Evolutionary conservation across 2,888 invertebrate species (phyloP), one percentile per base, ranked within the genome.

Genomic region (Rugalucina vietnamica): DNA sequence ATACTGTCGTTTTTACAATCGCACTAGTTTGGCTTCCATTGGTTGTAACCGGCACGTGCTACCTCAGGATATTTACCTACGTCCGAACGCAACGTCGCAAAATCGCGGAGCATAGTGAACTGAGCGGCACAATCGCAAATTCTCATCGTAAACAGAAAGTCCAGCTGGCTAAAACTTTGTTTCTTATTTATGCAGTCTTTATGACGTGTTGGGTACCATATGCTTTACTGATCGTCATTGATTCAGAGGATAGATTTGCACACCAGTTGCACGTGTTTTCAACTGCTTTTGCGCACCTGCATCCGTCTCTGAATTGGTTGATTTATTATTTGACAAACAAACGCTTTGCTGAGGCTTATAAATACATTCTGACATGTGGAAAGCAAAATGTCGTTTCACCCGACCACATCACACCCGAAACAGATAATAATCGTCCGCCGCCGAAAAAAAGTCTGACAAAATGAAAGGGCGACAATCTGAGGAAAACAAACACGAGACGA

Each of bases 171-270:
- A 87, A 87, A 27, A 90, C 91, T 3, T 76, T 93, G 76, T 91
- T 92, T 71, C 82, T 91, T 24, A 91, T 93, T 65, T 93, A 92
- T 73, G 84, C 90, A 0, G 90, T 90, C 10, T 93, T 92, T 76
- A 50, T 88, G 1, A 72, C 83, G 27, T 93, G 92, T 76, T 93
- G 93, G 93, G 79, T 88, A 10, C 93, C 93, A 0, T 93, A 93
- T 78, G 89, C 90, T 24, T 34, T 91, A 8, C 76, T 93, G 10
- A 88, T 93, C 36, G 88, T 91, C 5, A 29, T 89, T 1, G 92
- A 92, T 75, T 76, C 57, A 8, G 24, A 89, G 12, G 88, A 93
- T 82, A 81, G 76, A 1, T 92, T 84, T 72, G 81, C 91, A 0
- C 88, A 88, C 57, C 88, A 85, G 73, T 79, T 90, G 8, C 92